phyloP scores from a whole-genome alignment of 2,797 vertebrate species.

The Sebastes vulpes region DNA sequence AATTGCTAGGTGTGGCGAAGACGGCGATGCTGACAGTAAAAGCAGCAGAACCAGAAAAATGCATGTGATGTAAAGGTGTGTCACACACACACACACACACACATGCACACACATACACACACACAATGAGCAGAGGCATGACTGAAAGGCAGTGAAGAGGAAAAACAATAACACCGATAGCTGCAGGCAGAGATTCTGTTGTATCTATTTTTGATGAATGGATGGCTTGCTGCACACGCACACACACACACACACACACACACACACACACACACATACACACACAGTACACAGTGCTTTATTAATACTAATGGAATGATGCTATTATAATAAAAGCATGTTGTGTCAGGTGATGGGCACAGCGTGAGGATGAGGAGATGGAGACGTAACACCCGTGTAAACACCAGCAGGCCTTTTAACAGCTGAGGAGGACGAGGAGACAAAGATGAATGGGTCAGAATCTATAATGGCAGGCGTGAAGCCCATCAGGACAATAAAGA shows the following conservation, averaged over 20 bases:
- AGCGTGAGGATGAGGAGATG: slow-evolving; percentile 64
- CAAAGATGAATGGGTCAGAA: slow-evolving; percentile 32
- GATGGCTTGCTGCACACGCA: slow-evolving; percentile 20
- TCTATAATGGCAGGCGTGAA: slow-evolving; percentile 19
- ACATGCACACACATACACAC: slow-evolving; percentile 26
- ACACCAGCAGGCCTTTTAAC: slow-evolving; percentile 76
- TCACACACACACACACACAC: background rate
- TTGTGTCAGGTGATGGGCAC: slow-evolving; percentile 66
- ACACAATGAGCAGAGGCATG: slow-evolving; percentile 15
- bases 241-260: background rate
- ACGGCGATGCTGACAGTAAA: slow-evolving; percentile 43
- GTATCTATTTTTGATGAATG: slow-evolving; percentile 82
- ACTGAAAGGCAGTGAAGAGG: slow-evolving; percentile 70
- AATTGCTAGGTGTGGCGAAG: slow-evolving; percentile 50
- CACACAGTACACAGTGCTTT: slow-evolving; percentile 12
- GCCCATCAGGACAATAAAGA: background rate
- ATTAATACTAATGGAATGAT: slow-evolving; percentile 80
- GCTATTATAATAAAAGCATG: slow-evolving; percentile 78
- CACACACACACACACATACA: background rate
- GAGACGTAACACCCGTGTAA: slow-evolving; percentile 80
- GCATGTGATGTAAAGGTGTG: slow-evolving; percentile 66
- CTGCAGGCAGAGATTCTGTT: slow-evolving; percentile 65
- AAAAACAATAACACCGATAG: slow-evolving; percentile 81
- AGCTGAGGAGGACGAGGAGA: slow-evolving; percentile 36
- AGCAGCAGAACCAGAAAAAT: slow-evolving; percentile 66